Conservation (phyloP, 2,888 invertebrate species). For the Abscondita cerata region DNA sequence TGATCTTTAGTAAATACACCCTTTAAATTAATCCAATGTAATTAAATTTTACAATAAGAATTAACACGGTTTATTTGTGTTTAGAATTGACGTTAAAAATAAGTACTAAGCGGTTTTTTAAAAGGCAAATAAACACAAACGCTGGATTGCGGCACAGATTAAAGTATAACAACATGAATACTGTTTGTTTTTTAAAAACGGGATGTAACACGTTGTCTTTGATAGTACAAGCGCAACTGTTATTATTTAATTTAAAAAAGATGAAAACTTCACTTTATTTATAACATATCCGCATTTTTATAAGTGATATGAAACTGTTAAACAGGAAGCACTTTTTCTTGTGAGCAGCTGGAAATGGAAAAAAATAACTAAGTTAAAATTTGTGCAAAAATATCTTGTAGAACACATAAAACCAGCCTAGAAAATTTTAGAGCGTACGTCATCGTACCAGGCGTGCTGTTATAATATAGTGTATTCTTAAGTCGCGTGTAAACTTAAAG, state of each 20-base stretch:
- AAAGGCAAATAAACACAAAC: background rate
- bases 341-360: background rate
- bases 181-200: background rate
- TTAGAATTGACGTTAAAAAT: conserved; percentile 9
- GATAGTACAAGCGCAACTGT: background rate
- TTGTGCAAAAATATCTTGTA: conserved; percentile 5
- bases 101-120: background rate
- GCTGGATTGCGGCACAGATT: conserved; percentile 16
- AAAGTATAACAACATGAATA: background rate
- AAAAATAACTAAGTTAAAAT: too few species aligned
- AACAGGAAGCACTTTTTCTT: background rate
- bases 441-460: conserved; percentile 31
- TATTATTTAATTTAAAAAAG: background rate
- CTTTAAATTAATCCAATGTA: too few species aligned
- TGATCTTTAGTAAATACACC: too few species aligned
- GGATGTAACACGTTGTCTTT: conserved; percentile 1
- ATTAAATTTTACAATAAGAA: too few species aligned
- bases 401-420: conserved; percentile 5
- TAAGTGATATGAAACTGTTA: background rate
- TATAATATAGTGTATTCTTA: conserved; percentile 30
- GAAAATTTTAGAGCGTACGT: background rate
- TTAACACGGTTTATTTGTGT: background rate
- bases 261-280: too few species aligned
- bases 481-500: conserved; percentile 27
- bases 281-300: too few species aligned